Evolutionary conservation across 2,888 invertebrate genomes (phyloP), one percentile per base, ranked within the genome.

Genomic region (Bhutanitis thaidina): DNA sequence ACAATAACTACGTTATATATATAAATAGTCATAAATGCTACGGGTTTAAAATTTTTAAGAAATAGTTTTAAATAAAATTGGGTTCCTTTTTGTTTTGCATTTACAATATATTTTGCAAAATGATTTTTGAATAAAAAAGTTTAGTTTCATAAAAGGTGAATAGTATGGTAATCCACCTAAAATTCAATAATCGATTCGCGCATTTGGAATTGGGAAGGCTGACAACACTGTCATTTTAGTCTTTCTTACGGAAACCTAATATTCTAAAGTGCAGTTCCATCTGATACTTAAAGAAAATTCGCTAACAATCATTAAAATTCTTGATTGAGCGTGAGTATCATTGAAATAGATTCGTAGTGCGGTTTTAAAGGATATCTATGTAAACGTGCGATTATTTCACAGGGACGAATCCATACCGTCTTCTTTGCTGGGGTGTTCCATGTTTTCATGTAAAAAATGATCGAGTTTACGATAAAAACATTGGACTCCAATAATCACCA

Each of bases 381-480:
- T 7, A 30, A 4, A 25, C 16, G n/a, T 16, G 30, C 8, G 10
- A 35, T 38, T 38, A 7, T 38, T 46, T 30, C 12, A 12, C 30
- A 46, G 38, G 16, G 25, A 9, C 15, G n/a, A 10, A 7, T 15
- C 34, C 34, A 12, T 9, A 15, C 12, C 16, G 20, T 43, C 34
- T 34, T 12, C 34, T 12, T 34, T 34, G 34, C 34, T 34, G 20
- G 34, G 43, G 32, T 34, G 43, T 36, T 15, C n/a, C 25, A 30
- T 38, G 46, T 38, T 10, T n/a, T 5, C 38, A 12, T 12, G 15
- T 16, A 30, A 63, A 91, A 78, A 72, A 94, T 94, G 94, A 95
- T 97, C 89, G 92, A 94, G 67, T 90, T 97, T 67, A 97, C 95
- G 62, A 95, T 97, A 64, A 97, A 96, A 87, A 97, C 97, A 55